A percentile compares a stretch with the other conserved stretches of the same genome.
These are phyloP conservation scores for Agelastica alni DNA, from an alignment of 2,888 invertebrate genomes.

Conservation along the genomic window DNA sequence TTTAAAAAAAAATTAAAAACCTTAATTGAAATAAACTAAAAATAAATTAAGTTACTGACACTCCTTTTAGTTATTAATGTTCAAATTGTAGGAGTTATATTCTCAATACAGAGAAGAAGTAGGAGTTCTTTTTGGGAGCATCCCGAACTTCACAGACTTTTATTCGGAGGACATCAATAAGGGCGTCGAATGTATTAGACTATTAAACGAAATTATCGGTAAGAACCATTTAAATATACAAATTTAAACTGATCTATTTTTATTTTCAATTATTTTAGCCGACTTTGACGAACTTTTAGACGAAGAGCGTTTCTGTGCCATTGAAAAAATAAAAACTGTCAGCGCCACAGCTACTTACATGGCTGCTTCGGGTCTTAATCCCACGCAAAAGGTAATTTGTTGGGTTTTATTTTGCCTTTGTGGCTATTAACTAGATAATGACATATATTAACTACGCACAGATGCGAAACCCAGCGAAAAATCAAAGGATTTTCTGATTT, in stretches of 20 bases:
- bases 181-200: slow-evolving; percentile 95
- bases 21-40: too few species aligned
- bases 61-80: too few species aligned
- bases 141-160: slow-evolving; percentile 97
- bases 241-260: too few species aligned
- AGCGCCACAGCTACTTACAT: slow-evolving; percentile 87
- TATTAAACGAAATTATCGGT: slow-evolving; percentile 98
- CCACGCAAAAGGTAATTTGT: slow-evolving; percentile 66
- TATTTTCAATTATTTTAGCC: slow-evolving; percentile 59
- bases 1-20: too few species aligned
- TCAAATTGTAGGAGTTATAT: slow-evolving; percentile 75
- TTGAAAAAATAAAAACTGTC: slow-evolving; percentile 96
- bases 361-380: slow-evolving; percentile 93
- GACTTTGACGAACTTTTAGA: slow-evolving; percentile 90
- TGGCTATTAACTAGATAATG: too few species aligned
- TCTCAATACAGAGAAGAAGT: slow-evolving; percentile 83
- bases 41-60: too few species aligned
- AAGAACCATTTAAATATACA: slow-evolving; percentile 54
- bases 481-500: too few species aligned
- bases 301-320: slow-evolving; percentile 81
- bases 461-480: too few species aligned
- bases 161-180: slow-evolving; percentile 97
- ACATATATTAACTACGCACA: too few species aligned
- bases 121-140: slow-evolving; percentile 96
- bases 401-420: too few species aligned